Percentiles rank a stretch among this genome's conserved stretches.
These are phyloP conservation scores for Todiramphus chloris DNA, from an alignment of 2,113 vertebrate species.

Conservation along the genomic window DNA sequence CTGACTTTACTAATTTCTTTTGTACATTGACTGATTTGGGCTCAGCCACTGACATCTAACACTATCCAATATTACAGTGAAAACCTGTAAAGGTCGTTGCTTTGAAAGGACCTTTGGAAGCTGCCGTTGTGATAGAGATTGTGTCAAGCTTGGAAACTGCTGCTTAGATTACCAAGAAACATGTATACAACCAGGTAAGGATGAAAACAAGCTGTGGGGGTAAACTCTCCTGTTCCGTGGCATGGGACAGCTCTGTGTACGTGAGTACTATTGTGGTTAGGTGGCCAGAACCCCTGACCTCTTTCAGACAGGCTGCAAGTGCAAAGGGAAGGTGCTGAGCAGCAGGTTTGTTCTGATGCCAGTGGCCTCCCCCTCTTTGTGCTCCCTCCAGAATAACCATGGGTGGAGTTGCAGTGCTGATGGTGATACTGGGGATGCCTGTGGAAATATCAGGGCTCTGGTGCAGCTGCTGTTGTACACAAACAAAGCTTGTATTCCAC, in stretches of 20 bases:
- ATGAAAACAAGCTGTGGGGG: background rate
- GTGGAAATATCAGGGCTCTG: background rate
- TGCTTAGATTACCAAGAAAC: slow-evolving; percentile 81
- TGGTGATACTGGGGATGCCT: background rate
- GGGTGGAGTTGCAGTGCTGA: background rate
- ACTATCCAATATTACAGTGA: slow-evolving; percentile 72
- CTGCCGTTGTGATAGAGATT: slow-evolving; percentile 80
- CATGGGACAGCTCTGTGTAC: rapidly evolving
- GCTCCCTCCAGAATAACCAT: rapidly evolving
- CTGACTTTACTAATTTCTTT: background rate
- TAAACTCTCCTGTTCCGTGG: background rate
- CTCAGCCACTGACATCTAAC: background rate
- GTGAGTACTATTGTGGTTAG: background rate
- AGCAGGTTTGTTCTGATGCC: background rate
- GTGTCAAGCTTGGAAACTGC: slow-evolving; percentile 79
- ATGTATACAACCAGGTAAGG: slow-evolving; percentile 78
- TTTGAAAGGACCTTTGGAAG: slow-evolving; percentile 83
- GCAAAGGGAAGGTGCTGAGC: background rate
- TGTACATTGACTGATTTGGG: background rate
- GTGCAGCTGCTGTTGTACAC: background rate
- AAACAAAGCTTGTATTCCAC: background rate
- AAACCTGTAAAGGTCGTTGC: slow-evolving; percentile 83
- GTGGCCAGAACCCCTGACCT: background rate
- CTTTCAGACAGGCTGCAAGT: background rate
- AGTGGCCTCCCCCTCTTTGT: background rate